These are phyloP conservation scores for Drosophila nigrodunni DNA, from an alignment of 1,140 invertebrate genomes.

Conservation along the genomic window DNA sequence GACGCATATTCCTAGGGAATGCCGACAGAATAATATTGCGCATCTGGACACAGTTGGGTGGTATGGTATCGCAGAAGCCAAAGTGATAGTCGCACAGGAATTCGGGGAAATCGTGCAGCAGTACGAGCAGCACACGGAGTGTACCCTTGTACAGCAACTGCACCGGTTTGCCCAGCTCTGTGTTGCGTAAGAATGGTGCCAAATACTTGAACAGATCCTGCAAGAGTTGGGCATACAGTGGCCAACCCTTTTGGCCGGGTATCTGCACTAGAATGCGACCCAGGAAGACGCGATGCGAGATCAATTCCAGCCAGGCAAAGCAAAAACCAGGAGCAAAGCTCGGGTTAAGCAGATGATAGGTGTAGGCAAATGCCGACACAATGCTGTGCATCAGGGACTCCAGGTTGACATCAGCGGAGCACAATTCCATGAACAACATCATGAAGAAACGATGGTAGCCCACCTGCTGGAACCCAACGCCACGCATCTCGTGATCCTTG, in stretches of 20 bases:
- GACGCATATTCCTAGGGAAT: constrained; percentile 98
- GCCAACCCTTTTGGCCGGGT: constrained; percentile 93
- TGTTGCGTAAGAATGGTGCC: constrained; percentile 98
- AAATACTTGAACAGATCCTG: constrained; percentile 98
- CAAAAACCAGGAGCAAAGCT: constrained; percentile 98
- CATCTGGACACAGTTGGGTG: constrained; percentile 99
- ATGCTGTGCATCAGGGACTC: constrained; percentile 86
- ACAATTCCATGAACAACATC: constrained; percentile 98
- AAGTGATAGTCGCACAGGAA: constrained; percentile 99
- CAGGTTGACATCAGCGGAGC: constrained; percentile 95
- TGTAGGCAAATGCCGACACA: constrained; percentile 95
- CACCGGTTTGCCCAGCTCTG: constrained; percentile 96
- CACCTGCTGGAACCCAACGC: constrained; percentile 97
- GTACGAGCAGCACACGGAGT: constrained; percentile 96
- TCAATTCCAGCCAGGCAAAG: constrained; percentile 98
- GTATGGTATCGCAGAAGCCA: constrained; percentile 99
- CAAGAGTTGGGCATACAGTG: constrained; percentile 95
- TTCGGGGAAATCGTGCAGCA: constrained; percentile 99
- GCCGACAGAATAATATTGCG: constrained; percentile 98
- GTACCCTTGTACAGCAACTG: constrained; percentile 98
- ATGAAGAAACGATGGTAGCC: constrained; percentile 99
- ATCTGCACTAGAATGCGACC: constrained; percentile 96
- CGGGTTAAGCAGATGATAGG: constrained; percentile 95
- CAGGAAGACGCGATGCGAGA: constrained; percentile 98
- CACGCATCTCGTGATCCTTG: constrained; percentile 96